Evolutionary conservation across 2,888 invertebrate species (phyloP).

Genomic region (Amblyjoppa fuscipennis): DNA sequence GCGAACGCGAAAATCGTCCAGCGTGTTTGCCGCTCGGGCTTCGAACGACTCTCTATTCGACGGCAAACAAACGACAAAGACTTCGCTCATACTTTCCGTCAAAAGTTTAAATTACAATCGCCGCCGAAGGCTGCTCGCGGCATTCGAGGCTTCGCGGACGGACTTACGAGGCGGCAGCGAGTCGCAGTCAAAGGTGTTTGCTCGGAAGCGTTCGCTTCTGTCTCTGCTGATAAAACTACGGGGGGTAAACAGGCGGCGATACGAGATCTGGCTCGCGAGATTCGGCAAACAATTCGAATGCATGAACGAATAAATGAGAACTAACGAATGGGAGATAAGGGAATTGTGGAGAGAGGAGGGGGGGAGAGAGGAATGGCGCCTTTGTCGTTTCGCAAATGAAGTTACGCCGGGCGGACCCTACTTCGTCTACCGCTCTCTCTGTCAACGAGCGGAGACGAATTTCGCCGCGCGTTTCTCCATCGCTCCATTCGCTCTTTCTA

Average conservation of each 20-base stretch:
- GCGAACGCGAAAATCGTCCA: background rate
- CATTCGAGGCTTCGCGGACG: no score
- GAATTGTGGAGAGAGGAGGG: constrained; percentile 19
- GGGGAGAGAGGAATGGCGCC: constrained; percentile 5
- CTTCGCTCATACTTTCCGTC: no score
- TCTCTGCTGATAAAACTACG: constrained; percentile 34
- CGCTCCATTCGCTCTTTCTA: constrained; percentile 29
- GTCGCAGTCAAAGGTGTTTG: no score
- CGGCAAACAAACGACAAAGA: constrained; percentile 25
- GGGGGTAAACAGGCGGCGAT: constrained; percentile 15
- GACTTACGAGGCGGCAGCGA: no score
- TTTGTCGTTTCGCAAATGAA: constrained; percentile 69
- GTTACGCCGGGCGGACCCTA: constrained; percentile 61
- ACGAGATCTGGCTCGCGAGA: constrained; percentile 36
- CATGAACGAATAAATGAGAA: constrained; percentile 53
- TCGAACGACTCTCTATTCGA: background rate
- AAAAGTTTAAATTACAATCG: no score
- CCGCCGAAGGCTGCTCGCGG: no score
- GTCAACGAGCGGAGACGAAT: constrained; percentile 66
- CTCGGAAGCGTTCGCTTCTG: no score
- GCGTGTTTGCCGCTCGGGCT: no score
- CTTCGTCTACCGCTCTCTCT: constrained; percentile 62
- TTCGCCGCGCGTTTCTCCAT: constrained; percentile 44
- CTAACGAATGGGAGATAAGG: constrained; percentile 58
- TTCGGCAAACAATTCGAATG: constrained; percentile 62